Evolutionary conservation across 1,140 invertebrate species (phyloP), one percentile per base, ranked within the genome.

Genomic region (Drosophila equinoxialis): DNA sequence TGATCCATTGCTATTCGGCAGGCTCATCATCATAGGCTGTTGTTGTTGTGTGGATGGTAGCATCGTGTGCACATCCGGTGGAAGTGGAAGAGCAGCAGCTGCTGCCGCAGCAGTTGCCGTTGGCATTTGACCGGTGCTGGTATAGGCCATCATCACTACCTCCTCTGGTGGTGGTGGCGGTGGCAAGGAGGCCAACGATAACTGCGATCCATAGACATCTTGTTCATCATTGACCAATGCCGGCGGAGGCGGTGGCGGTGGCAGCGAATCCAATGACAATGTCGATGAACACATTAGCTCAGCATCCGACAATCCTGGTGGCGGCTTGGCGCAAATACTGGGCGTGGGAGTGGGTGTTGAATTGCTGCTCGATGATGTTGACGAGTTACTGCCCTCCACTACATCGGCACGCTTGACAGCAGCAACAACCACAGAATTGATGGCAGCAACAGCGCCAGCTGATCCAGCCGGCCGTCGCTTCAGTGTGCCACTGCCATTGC

Each of bases 181-280:
- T 1, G 95, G 96, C 2, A 96, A 90, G 3, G 95, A 95, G 33
- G 94, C 93, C 8, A 95, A 77, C 51, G 94, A 95, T 26, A 96
- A 90, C 76, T 94, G 95, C 0, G 95, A 96, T 1, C 95, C 95
- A 13, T 94, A 94, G 0, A 96, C 92, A 72, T 96, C 95, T 2
- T 93, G 93, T 11, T 93, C 93, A 64, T 94, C 93, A 7, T 93
- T 83, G 1, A 94, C 93, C 6, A 95, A 79, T 55, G 95, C 95
- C 10, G 42, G n/a, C 7, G 93, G 92, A 10, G 94, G 93, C 0
- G 95, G 95, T 3, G 95, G 95, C 1, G 96, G 96, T 2, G 96
- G 96, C 59, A 96, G 82, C 8, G 95, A 96, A 62, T 96, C 95
- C 42, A 96, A 89, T 14, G 96, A 96, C 1, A 96, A 92, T n/a